Evolutionary conservation across 2,888 invertebrate species (phyloP).

Genomic region (Cryptophagus acutangulus): DNA sequence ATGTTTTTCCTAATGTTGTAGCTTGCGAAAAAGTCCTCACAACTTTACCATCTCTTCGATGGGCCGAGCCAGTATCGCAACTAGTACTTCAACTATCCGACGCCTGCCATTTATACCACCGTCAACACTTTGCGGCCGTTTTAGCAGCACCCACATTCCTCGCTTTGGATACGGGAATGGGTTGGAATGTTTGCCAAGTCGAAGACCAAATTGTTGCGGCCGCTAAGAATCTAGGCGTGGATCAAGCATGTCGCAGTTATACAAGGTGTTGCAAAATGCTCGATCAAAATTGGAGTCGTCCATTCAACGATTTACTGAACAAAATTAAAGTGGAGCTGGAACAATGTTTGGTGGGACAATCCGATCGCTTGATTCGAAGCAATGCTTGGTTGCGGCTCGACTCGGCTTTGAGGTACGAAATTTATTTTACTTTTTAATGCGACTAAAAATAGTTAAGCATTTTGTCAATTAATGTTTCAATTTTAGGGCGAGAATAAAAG

Average conservation of each 20-base stretch:
- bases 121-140: slow-evolving; percentile 72
- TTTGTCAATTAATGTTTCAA: no score
- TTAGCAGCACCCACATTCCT: slow-evolving; percentile 57
- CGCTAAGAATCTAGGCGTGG: slow-evolving; percentile 72
- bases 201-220: slow-evolving; percentile 76
- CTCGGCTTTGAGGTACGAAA: slow-evolving; percentile 36
- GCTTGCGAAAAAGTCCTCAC: slow-evolving; percentile 78
- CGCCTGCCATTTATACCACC: slow-evolving; percentile 72
- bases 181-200: slow-evolving; percentile 68
- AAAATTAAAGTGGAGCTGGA: slow-evolving; percentile 64
- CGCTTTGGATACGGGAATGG: slow-evolving; percentile 63
- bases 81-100: slow-evolving; percentile 76
- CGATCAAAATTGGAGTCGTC: slow-evolving; percentile 40
- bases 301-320: slow-evolving; percentile 50
- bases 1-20: no score
- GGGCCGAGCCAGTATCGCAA: slow-evolving; percentile 76
- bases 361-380: slow-evolving; percentile 59
- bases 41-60: slow-evolving; percentile 70
- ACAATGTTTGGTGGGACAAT: slow-evolving; percentile 66
- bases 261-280: slow-evolving; percentile 46
- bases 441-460: no score
- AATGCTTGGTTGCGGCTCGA: slow-evolving; percentile 64
- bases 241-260: slow-evolving; percentile 79
- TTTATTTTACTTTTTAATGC: no score
- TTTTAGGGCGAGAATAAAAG: slow-evolving; percentile 63